Evolutionary conservation across 2,113 vertebrate genomes (phyloP).

Genomic region (Sisor rabdophorus): DNA sequence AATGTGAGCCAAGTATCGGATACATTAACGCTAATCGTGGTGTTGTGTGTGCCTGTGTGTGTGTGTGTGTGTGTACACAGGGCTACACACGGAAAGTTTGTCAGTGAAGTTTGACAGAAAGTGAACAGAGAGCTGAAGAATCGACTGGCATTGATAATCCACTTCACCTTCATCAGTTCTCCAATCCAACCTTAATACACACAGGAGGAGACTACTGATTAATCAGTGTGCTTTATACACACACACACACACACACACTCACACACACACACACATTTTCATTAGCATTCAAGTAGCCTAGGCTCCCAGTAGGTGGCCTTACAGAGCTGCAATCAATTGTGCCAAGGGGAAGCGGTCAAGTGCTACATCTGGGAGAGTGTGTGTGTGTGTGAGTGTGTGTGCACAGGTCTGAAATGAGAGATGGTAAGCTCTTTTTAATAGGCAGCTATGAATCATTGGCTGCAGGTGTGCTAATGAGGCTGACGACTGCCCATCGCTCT

Average conservation of each 20-base stretch:
- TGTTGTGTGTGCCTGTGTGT: neutral
- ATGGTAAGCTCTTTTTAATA: conserved; percentile 23
- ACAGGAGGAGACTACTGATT: conserved; percentile 46
- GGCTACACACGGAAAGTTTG: neutral
- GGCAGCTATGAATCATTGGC: conserved; percentile 4
- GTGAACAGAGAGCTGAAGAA: conserved; percentile 5
- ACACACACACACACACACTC: conserved; percentile 22
- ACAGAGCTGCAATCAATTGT: conserved; percentile 28
- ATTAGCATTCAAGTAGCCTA: conserved; percentile 35
- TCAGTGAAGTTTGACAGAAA: neutral
- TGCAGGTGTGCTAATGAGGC: conserved; percentile 8
- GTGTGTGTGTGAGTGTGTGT: conserved; percentile 9
- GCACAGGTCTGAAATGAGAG: conserved; percentile 13
- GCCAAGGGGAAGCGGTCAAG: conserved; percentile 1
- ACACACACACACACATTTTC: conserved; percentile 25
- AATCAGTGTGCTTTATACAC: conserved; percentile 29
- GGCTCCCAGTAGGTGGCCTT: conserved; percentile 28
- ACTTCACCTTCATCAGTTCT: conserved; percentile 36
- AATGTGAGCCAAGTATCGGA: conserved; percentile 4
- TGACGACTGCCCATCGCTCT: conserved; percentile 11
- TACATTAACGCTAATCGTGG: neutral
- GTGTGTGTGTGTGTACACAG: conserved; percentile 10
- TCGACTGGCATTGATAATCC: conserved; percentile 19
- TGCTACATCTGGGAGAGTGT: neutral
- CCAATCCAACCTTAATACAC: conserved; percentile 46